Evolutionary conservation across 2,888 invertebrate genomes (phyloP), one percentile per base, ranked within the genome.

Genomic region (Caenorhabditis zanzibari): DNA sequence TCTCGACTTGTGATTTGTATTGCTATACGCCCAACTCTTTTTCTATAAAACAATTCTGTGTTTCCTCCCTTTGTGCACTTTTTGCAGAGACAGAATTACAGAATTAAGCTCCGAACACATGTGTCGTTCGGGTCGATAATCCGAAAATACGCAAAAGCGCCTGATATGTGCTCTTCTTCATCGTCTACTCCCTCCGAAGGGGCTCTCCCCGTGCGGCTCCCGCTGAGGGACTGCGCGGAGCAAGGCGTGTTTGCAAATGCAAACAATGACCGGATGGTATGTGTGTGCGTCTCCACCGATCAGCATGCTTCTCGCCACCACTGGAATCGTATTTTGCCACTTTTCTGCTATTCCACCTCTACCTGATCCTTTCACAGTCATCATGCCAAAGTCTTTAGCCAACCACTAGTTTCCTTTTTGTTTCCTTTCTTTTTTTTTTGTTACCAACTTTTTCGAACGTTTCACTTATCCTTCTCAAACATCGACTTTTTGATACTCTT

Each of bases 41-140:
- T 41, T 56, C 47, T 22, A 76, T 68, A 68, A 76, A 76, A 68
- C 76, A 76, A 66, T 66, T 54, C n/a, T 22, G n/a, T 54, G 10
- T 38, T 49, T 49, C 41, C 73, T 24, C 47, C 52, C 32, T 54
- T 76, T 64, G 59, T 68, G 68, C 68, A 59, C 76, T 68, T 77
- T 77, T 77, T 59, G 58, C 76, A 77, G 71, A 38, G 68, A 63
- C 52, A 69, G 77, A 77, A 77, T 77, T 77, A 77, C 69, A 77
- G 69, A 77, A 77, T 77, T 77, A 77, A 63, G 77, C 77, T 77
- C 77, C 77, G 77, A 77, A 77, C 69, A 80, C 79, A 80, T 80
- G 79, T 80, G 79, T 80, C 72, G 79, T 58, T 75, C 64, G 64
- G 72, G 79, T 64, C 72, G 79, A 80, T 80, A 80, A 80, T 80